Percentiles rank a stretch among this genome's conserved stretches.
phyloP scores from a whole-genome alignment of 2,113 vertebrate genomes.

The Camelus dromedarius region DNA sequence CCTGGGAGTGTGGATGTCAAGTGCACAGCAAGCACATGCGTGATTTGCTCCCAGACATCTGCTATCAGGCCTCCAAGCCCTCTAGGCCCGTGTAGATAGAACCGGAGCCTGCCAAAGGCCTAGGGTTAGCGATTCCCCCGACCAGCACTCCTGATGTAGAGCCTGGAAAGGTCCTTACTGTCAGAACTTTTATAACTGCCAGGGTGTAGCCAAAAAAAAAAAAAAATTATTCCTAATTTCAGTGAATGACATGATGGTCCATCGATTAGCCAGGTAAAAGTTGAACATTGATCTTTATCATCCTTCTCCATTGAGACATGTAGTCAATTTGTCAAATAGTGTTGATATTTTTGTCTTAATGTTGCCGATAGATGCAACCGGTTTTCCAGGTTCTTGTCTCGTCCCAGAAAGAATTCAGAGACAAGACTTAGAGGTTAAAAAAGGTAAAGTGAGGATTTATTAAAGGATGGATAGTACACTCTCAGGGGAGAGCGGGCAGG shows the following conservation, averaged over 20 bases:
- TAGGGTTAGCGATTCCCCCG: neutral
- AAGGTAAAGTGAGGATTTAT: too few relatives aligned
- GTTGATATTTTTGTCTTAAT: neutral
- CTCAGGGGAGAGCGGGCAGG: too few relatives aligned
- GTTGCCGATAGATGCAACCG: too few relatives aligned
- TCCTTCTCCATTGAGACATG: neutral
- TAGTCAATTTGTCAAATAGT: neutral
- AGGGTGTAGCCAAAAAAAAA: neutral
- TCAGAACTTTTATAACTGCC: neutral
- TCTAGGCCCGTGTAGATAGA: neutral
- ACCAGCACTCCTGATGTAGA: neutral
- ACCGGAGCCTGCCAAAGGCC: accelerated
- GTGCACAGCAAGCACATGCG: accelerated
- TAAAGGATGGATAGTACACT: too few relatives aligned
- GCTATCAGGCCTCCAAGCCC: neutral
- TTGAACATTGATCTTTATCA: neutral
- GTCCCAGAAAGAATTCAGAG: too few relatives aligned
- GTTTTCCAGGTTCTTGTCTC: too few relatives aligned
- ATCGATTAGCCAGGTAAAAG: neutral
- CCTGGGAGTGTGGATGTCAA: neutral
- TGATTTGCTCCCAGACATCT: neutral
- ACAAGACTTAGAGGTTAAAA: too few relatives aligned
- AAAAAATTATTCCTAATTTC: neutral
- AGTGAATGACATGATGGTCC: neutral
- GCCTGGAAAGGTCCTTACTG: neutral